Conservation (phyloP, 2,113 vertebrate genomes). For the Microcebus lehilahytsara region DNA sequence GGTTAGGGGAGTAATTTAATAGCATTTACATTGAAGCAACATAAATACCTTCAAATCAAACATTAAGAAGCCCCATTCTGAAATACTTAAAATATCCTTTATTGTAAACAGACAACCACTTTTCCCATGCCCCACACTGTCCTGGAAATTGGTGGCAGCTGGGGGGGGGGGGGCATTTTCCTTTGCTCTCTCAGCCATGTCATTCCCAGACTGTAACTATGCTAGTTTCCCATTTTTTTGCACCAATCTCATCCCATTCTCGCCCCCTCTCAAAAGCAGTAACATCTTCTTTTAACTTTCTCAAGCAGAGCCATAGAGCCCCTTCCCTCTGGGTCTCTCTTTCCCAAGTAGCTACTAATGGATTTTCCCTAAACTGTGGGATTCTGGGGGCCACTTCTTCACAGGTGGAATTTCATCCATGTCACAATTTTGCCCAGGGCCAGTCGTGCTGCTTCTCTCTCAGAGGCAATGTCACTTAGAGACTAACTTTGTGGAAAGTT, state of each 20-base stretch:
- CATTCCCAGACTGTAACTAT: background rate
- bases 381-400: background rate
- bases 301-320: background rate
- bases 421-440: background rate
- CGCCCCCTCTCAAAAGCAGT: background rate
- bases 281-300: background rate
- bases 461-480: background rate
- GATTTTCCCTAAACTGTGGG: background rate
- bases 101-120: background rate
- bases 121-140: background rate
- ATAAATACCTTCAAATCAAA: slow-evolving; percentile 9
- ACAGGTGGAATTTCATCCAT: background rate
- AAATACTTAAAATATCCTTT: background rate
- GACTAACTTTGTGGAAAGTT: background rate
- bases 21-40: background rate
- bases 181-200: background rate
- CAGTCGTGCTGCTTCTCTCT: background rate
- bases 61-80: background rate
- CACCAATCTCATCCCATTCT: background rate
- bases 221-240: background rate
- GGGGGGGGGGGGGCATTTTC: background rate
- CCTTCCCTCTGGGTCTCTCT: background rate
- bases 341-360: background rate
- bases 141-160: background rate
- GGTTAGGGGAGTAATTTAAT: background rate